Base-by-base conservation (phyloP, 2,888 invertebrate genomes). In the Tortricodes alternella region DNA sequence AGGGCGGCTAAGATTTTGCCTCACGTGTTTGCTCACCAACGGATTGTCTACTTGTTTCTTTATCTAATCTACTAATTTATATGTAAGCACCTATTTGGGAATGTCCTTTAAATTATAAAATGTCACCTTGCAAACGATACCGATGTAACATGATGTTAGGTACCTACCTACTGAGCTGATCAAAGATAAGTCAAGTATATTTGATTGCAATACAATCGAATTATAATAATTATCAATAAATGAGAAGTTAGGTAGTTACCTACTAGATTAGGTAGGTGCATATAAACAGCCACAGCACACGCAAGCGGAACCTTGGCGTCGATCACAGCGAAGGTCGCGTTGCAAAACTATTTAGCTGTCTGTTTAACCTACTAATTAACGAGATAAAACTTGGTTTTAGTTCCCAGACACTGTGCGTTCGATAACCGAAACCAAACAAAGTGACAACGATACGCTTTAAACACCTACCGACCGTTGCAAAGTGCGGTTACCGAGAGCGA, bases 11-110 rank as follows among this genome's bases (percentile, higher is more conserved):
- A n/a, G n/a, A n/a, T n/a, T n/a, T n/a, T n/a, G n/a, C n/a, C 15
- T 44, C 44, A 29, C 44, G 44, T 16, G 44, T 53, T 27, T 11
- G 43, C 24, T 44, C 35, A 44, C 29, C 18, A 29, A 50, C 23
- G 29, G 32, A 46, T 39, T 53, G 46, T 24, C 34, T 46, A 18
- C n/a, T 16, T 46, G 41, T 24, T 35, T 21, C 18, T 35, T 35
- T 55, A 55, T 55, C 48, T 55, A 35, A 55, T 55, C 48, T 48
- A n/a, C 11, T n/a, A 23, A 35, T 21, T 29, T 39, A 18, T 53
- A 35, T n/a, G 34, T 19, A 35, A n/a, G 39, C 48, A 19, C 41
- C n/a, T n/a, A 34, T 41, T 35, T 34, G 24, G 53, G 32, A 48
- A 48, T 53, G 41, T 48, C 27, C 41, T 48, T 48, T 21, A 48